These are phyloP conservation scores for Pollachius pollachius DNA, from an alignment of 2,113 vertebrate species.

Conservation along the genomic window DNA sequence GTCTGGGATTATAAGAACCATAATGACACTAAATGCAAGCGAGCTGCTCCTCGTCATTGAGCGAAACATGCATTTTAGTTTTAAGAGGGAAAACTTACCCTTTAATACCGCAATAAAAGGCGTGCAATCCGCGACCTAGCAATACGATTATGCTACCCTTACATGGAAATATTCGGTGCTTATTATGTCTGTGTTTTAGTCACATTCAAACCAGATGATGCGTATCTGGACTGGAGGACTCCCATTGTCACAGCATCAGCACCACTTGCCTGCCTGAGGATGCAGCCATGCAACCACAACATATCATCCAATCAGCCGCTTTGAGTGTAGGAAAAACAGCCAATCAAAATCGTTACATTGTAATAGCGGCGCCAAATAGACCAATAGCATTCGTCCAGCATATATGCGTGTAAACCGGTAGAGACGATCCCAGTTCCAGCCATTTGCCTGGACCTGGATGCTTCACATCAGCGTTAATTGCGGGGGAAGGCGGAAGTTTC, in stretches of 20 bases:
- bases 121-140: slow-evolving; percentile 17
- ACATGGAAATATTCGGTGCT: background rate
- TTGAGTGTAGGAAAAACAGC: background rate
- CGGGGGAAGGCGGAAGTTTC: no score
- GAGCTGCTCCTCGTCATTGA: slow-evolving; percentile 22
- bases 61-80: slow-evolving; percentile 15
- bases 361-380: background rate
- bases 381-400: slow-evolving; percentile 51
- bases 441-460: no score
- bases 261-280: slow-evolving; percentile 38
- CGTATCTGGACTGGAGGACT: slow-evolving; percentile 46
- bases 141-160: background rate
- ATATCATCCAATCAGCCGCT: slow-evolving; percentile 35
- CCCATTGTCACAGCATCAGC: slow-evolving; percentile 55
- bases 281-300: slow-evolving; percentile 5
- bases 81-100: slow-evolving; percentile 33
- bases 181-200: slow-evolving; percentile 20
- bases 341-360: slow-evolving; percentile 19
- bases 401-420: no score
- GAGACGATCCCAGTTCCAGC: no score
- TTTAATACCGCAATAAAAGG: slow-evolving; percentile 33
- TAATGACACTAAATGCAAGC: background rate
- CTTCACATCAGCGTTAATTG: no score
- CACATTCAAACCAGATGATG: slow-evolving; percentile 52
- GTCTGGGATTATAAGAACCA: no score